Evolutionary conservation across 1,140 invertebrate genomes (phyloP), one percentile per base, ranked within the genome.

Genomic region (Phymorhynchus buccinoides): DNA sequence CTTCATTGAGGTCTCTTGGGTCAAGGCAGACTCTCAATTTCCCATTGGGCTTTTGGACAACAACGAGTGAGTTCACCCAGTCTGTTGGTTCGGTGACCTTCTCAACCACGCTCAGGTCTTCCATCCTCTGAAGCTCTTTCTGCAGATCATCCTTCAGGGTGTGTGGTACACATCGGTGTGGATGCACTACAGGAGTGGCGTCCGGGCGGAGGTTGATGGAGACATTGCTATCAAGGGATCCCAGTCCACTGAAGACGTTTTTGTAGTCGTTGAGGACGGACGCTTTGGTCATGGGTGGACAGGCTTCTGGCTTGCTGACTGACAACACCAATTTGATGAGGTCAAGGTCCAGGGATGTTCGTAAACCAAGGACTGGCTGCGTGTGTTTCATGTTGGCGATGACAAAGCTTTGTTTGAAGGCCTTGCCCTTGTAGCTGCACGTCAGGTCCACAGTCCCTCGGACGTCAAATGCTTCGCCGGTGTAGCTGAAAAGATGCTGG

Each of bases 1-100:
- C 90, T 85, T 90, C 91, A 89, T 95, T 95, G 78, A 95, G 80
- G 12, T 85, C 79, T 41, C 75, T 84, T 22, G 85, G 85, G 35
- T 88, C 86, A 7, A 88, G 18, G 73, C 88, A 90, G 18, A 88
- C 39, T 27, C 84, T 32, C 18, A 87, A 37, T 62, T 86, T 80
- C 42, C 91, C 91, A 62, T 84, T 78, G 41, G 71, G 82, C 78
- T 89, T 89, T 62, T 86, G 77, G 0, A 86, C 86, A 3, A 88
- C 48, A 4, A 88, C 85, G 0, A 89, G 52, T 16, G 87, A 86
- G 83, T 88, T 90, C 4, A 90, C 89, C 88, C 86, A 90, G 2
- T 88, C 83, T 18, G 88, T 90, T 9, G 86, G 89, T 37, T 85
- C 77, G 4, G 56, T 81, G 4, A 90, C 86, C 32, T 89, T 87